A percentile compares a stretch with the other conserved stretches of the same genome.
Evolutionary conservation across 2,888 invertebrate genomes (phyloP).

Genomic region (Leptogaster cylindrica): DNA sequence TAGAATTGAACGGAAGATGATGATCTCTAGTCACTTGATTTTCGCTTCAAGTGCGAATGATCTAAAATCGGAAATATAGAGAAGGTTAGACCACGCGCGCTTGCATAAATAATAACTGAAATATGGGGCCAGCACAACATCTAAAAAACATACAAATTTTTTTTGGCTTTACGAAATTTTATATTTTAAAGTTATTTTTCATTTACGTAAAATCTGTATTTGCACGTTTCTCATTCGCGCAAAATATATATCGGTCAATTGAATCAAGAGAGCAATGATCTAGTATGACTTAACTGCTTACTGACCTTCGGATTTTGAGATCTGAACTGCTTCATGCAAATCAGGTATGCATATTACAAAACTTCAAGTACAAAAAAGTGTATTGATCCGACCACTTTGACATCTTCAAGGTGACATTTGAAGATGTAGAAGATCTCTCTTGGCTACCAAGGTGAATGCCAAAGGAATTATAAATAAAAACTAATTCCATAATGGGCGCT

Average conservation of each 20-base stretch:
- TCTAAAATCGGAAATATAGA: not conserved
- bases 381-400: not conserved
- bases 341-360: conserved; percentile 10
- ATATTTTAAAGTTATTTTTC: no score
- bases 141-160: not conserved
- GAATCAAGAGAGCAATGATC: conserved; percentile 9
- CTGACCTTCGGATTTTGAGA: not conserved
- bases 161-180: no score
- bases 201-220: not conserved
- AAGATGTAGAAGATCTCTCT: not conserved
- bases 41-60: not conserved
- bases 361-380: conserved; percentile 11
- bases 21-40: not conserved
- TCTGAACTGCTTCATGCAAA: conserved; percentile 16
- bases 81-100: not conserved
- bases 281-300: conserved; percentile 12
- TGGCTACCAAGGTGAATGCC: not conserved
- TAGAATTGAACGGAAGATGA: not conserved
- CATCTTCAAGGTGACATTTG: not conserved
- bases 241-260: conserved; percentile 7
- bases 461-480: conserved; percentile 5
- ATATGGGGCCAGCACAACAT: not conserved
- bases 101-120: not conserved
- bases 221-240: not conserved
- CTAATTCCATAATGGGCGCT: no score